Conservation (phyloP, 2,888 invertebrate genomes). For the Spodoptera exigua region DNA sequence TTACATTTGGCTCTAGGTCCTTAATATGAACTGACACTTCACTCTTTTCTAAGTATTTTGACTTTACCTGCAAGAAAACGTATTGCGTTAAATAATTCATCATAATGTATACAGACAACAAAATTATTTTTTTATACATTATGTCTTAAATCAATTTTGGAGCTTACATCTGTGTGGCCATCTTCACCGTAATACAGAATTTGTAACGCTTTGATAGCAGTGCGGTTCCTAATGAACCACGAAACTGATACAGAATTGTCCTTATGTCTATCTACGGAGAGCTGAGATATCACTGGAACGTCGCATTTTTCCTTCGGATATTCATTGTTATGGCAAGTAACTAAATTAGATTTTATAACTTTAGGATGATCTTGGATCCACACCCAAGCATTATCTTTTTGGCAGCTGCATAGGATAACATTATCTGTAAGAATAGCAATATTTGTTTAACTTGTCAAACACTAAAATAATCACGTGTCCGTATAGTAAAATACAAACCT, state of each 20-base stretch:
- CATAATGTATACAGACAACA: too few species aligned
- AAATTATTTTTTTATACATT: too few species aligned
- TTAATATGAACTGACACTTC: constrained; percentile 79
- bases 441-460: not conserved
- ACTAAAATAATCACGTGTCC: too few species aligned
- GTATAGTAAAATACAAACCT: constrained; percentile 88
- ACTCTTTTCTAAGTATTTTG: constrained; percentile 77
- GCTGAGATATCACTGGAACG: constrained; percentile 94
- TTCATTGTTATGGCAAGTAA: constrained; percentile 79
- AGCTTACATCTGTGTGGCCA: constrained; percentile 71
- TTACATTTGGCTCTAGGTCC: constrained; percentile 75
- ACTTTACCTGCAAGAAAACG: constrained; percentile 76
- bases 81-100: too few species aligned
- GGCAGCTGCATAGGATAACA: constrained; percentile 96
- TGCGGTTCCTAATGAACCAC: constrained; percentile 96
- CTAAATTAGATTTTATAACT: constrained; percentile 77
- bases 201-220: constrained; percentile 94
- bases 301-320: constrained; percentile 85
- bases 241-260: constrained; percentile 95
- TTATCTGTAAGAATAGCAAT: constrained; percentile 91
- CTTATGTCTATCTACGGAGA: constrained; percentile 95
- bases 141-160: not conserved
- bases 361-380: constrained; percentile 96
- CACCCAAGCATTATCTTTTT: constrained; percentile 97
- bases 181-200: constrained; percentile 93